These are phyloP conservation scores for Dolichotis patagonum DNA, from an alignment of 2,113 vertebrate genomes.

Conservation along the genomic window DNA sequence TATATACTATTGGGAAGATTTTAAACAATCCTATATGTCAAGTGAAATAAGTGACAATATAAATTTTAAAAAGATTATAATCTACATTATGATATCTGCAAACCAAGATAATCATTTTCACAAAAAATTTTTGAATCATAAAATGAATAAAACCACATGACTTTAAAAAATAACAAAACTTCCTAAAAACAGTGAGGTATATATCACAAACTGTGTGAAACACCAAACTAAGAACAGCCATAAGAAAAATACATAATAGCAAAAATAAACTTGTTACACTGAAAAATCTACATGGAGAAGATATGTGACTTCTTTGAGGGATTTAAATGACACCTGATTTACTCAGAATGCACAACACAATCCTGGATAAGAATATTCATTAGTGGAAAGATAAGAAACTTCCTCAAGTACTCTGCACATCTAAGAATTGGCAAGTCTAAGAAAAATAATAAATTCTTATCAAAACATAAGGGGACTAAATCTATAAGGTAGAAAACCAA, in stretches of 20 bases:
- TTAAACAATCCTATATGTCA: not conserved
- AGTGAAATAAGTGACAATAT: not conserved
- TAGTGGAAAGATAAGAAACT: not conserved
- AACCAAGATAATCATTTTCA: not conserved
- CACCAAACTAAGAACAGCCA: not conserved
- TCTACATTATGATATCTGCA: not conserved
- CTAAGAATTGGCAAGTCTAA: not conserved
- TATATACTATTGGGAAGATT: not conserved
- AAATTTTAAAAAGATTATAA: conserved; percentile 27
- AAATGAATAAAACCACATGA: not conserved
- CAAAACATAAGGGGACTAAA: not conserved
- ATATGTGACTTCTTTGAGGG: not conserved
- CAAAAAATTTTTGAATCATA: not conserved
- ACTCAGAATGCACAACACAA: not conserved
- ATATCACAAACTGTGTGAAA: not conserved
- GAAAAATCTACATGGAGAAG: not conserved
- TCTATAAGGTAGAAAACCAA: not conserved
- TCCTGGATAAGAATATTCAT: not conserved
- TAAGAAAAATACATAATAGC: not conserved
- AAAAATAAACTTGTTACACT: not conserved
- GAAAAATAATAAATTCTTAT: not conserved
- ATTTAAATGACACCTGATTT: not conserved
- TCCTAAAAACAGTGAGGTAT: not conserved
- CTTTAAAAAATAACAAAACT: not conserved
- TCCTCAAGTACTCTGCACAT: not conserved